Evolutionary conservation across 2,888 invertebrate genomes (phyloP).

Genomic region (Mesochorus sp.): DNA sequence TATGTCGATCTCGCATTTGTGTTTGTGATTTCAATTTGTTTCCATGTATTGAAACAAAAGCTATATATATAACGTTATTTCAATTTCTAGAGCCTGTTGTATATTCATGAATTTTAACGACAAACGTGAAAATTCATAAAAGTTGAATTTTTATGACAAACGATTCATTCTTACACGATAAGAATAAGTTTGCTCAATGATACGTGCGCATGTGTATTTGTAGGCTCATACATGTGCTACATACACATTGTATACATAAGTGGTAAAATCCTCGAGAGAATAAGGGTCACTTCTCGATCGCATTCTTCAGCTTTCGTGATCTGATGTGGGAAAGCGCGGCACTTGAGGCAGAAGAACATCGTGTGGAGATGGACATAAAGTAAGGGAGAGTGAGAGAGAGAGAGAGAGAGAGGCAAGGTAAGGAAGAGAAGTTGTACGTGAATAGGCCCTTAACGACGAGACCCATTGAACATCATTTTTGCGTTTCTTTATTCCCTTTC

Average conservation of each 20-base stretch:
- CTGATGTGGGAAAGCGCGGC: constrained; percentile 33
- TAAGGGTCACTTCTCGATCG: constrained; percentile 49
- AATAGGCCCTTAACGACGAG: constrained; percentile 65
- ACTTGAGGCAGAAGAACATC: constrained; percentile 45
- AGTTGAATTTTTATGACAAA: too few species aligned
- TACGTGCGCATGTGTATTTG: too few species aligned
- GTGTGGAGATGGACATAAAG: not conserved
- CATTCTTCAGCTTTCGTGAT: constrained; percentile 13
- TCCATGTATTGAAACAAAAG: too few species aligned
- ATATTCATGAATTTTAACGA: too few species aligned
- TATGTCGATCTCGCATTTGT: too few species aligned
- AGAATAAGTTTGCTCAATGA: constrained; percentile 32
- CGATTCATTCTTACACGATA: constrained; percentile 4
- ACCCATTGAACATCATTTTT: constrained; percentile 32
- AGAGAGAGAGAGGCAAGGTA: constrained; percentile 14
- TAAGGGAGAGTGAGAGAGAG: constrained; percentile 5
- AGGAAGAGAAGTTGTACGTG: constrained; percentile 52
- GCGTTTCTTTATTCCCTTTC: not conserved
- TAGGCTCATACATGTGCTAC: too few species aligned
- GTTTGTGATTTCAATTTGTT: too few species aligned
- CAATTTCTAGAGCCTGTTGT: too few species aligned
- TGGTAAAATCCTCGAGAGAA: constrained; percentile 33
- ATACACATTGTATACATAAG: constrained; percentile 9
- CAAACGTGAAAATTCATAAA: too few species aligned
- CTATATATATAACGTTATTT: too few species aligned